Conservation (phyloP, 2,113 vertebrate species). For the Catharus bicknelli region DNA sequence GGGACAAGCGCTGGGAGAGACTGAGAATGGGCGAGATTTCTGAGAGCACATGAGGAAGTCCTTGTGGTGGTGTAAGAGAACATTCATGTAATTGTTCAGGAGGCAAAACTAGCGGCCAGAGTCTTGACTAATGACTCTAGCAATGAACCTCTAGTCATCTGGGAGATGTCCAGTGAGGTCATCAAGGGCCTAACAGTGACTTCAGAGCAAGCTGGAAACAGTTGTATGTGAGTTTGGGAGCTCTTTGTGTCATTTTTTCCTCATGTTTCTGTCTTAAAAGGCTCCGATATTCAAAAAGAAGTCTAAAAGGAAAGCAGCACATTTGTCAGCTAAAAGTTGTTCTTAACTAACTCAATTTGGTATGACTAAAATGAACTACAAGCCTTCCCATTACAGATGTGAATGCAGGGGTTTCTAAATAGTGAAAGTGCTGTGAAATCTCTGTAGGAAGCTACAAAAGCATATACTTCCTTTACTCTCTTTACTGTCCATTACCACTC, state of each 20-base stretch:
- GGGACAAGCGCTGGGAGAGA: neutral
- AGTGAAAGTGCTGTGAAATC: neutral
- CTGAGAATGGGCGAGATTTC: neutral
- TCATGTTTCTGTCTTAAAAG: neutral
- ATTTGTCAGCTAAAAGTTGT: neutral
- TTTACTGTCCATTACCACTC: neutral
- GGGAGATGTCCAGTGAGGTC: neutral
- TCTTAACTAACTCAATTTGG: neutral
- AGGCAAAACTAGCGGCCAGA: neutral
- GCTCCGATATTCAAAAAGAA: neutral
- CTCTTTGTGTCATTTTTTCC: neutral
- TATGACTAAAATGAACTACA: neutral
- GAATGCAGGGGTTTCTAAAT: rapidly evolving
- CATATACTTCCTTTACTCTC: neutral
- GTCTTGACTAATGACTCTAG: neutral
- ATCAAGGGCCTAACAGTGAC: neutral
- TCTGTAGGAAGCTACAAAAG: neutral
- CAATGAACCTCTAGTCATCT: neutral
- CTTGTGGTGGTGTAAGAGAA: neutral
- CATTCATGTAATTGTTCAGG: neutral
- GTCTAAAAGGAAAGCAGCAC: neutral
- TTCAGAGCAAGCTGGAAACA: neutral
- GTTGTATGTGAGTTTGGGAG: neutral
- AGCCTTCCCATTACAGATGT: neutral
- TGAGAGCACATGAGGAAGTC: neutral